Base-by-base conservation (phyloP, 2,797 vertebrate genomes). In the Meda fulgida region DNA sequence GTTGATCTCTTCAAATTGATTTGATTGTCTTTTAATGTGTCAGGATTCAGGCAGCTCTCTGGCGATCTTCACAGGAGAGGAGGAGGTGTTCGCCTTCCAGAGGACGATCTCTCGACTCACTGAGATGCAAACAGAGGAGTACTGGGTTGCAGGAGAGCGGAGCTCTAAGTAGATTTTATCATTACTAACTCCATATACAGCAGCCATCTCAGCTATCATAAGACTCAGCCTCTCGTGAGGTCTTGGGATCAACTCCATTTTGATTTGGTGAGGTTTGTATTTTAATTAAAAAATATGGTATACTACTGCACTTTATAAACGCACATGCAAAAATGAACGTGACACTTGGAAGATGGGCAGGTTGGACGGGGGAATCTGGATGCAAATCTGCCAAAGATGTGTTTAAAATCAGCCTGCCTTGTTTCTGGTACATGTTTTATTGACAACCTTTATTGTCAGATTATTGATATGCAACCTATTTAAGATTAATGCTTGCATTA, bases 61-160 rank as follows among this genome's bases (percentile, higher is more conserved):
- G 88, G 96, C 98, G 78, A 96, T 99, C 92, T 99, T 99, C 91
- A 98, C 96, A 0, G 98, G 98, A 26, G 97, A 98, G 86, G 98
- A 99, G 91, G 98, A 99, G 84, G 78, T 93, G 82, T 99, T 99
- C 88, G 98, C 98, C 69, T 99, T 97, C 92, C 97, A 98, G 89
- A 96, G 98, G 83, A 99, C 98, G 0, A 36, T 98, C 46, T 99
- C 98, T 31, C 96, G 98, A 0, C 97, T 99, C 75, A 99, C 96
- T 0, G 97, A 99, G 95, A 99, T 99, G 98, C 98, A 99, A 89
- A 97, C 97, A 0, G 97, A 98, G 46, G 95, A 97, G 79, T 99
- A 99, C 88, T 99, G 98, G 98, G 86, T 94, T 8, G 96, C 96
- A 85, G 97, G 97, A 5, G 97, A 98, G 92, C 93, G 97, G 89